Conservation (phyloP, 1,140 invertebrate species). For the Neuroterus valhalla region DNA sequence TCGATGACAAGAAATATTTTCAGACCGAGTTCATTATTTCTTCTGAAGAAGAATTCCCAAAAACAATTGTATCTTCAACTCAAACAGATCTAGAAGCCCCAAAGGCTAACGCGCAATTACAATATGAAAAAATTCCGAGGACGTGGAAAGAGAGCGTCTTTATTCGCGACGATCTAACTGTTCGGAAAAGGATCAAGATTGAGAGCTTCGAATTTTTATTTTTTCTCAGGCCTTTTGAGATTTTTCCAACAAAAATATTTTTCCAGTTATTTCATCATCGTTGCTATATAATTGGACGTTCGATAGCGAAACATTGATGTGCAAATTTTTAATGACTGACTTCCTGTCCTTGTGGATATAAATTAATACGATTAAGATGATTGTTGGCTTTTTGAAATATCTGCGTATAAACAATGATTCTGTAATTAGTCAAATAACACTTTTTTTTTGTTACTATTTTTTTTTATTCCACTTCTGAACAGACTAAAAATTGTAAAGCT, state of each 20-base stretch:
- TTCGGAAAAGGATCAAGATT: constrained; percentile 15
- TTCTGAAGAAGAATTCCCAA: background rate
- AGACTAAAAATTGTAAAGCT: no score
- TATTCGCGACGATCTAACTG: constrained; percentile 11
- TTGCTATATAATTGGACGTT: background rate
- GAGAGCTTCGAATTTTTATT: no score
- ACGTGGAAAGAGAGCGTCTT: constrained; percentile 14
- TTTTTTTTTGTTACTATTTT: no score
- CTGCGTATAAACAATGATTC: background rate
- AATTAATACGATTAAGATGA: constrained; percentile 20
- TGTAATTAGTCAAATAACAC: background rate
- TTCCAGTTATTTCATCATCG: no score
- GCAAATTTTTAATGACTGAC: constrained; percentile 6
- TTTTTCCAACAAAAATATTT: no score
- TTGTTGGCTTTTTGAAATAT: constrained; percentile 16
- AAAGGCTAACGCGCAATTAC: constrained; percentile 28
- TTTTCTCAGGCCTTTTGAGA: no score
- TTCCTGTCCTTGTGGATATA: background rate
- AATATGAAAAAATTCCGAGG: background rate
- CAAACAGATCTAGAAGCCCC: background rate
- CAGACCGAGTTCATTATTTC: no score
- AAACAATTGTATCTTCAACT: background rate
- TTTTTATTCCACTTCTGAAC: no score
- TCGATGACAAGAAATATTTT: no score
- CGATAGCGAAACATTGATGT: constrained; percentile 9